phyloP scores from a whole-genome alignment of 2,888 invertebrate genomes.

The Lissocephala sabroskyi region DNA sequence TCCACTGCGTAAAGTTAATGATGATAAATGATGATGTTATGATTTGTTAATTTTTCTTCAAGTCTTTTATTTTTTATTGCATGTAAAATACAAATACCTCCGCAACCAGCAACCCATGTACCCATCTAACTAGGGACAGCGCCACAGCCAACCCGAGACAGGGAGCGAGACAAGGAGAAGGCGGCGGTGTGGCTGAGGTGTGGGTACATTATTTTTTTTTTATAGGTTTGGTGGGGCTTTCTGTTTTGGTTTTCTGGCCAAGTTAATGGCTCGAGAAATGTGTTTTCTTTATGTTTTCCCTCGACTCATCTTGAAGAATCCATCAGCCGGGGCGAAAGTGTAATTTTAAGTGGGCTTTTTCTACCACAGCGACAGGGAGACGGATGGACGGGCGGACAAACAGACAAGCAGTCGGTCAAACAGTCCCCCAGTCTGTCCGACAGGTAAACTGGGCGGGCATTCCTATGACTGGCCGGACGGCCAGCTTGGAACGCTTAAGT shows the following conservation, averaged over 20 bases:
- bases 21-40: constrained; percentile 69
- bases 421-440: too few relatives aligned
- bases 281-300: constrained; percentile 1
- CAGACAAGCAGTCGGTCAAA: too few relatives aligned
- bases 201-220: neutral
- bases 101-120: constrained; percentile 1
- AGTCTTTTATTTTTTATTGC: constrained; percentile 36
- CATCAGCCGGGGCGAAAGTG: constrained; percentile 28
- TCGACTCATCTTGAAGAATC: neutral
- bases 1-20: constrained; percentile 47
- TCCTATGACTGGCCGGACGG: too few relatives aligned
- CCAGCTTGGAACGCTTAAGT: neutral
- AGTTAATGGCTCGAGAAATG: constrained; percentile 19
- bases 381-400: neutral
- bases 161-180: too few relatives aligned
- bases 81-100: constrained; percentile 33
- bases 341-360: constrained; percentile 35
- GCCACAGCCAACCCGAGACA: too few relatives aligned
- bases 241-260: constrained; percentile 12
- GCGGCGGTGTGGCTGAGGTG: neutral
- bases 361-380: neutral
- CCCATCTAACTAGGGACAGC: too few relatives aligned
- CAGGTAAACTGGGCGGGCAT: too few relatives aligned
- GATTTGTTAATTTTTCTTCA: constrained; percentile 62
- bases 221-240: neutral